Evolutionary conservation across 2,113 vertebrate genomes (phyloP).

Genomic region (Myotis brandtii): DNA sequence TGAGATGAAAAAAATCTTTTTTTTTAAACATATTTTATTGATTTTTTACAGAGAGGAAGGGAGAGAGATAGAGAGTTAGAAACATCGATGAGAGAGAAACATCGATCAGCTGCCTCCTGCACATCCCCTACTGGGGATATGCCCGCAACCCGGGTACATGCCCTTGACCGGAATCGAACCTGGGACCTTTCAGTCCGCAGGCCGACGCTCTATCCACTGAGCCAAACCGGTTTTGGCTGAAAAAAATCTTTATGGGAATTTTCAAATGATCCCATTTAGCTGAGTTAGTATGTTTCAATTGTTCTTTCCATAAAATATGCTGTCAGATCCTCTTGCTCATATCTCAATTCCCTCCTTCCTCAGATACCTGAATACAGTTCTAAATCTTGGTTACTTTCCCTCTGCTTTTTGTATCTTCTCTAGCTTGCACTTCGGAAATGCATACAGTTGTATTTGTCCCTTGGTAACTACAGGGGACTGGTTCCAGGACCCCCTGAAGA

Average conservation of each 20-base stretch:
- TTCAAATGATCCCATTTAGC: background rate
- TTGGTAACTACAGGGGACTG: background rate
- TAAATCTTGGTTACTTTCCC: background rate
- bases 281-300: background rate
- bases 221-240: too few relatives aligned
- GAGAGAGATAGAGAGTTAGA: too few relatives aligned
- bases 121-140: too few relatives aligned
- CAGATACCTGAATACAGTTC: background rate
- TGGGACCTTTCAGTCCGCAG: too few relatives aligned
- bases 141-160: too few relatives aligned
- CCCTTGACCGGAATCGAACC: too few relatives aligned
- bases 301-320: background rate
- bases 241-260: background rate
- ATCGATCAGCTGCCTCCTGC: too few relatives aligned
- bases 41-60: too few relatives aligned
- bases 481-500: background rate
- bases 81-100: too few relatives aligned
- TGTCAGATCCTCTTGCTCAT: background rate
- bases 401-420: background rate
- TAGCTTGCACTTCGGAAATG: background rate
- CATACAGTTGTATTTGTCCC: background rate
- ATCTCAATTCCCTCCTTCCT: background rate
- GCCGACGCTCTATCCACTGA: too few relatives aligned
- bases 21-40: too few relatives aligned
- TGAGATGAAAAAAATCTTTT: background rate